A percentile compares a stretch with the other conserved stretches of the same genome.
These are phyloP conservation scores for Tragelaphus eurycerus DNA, from an alignment of 2,797 vertebrate species.

Conservation along the genomic window DNA sequence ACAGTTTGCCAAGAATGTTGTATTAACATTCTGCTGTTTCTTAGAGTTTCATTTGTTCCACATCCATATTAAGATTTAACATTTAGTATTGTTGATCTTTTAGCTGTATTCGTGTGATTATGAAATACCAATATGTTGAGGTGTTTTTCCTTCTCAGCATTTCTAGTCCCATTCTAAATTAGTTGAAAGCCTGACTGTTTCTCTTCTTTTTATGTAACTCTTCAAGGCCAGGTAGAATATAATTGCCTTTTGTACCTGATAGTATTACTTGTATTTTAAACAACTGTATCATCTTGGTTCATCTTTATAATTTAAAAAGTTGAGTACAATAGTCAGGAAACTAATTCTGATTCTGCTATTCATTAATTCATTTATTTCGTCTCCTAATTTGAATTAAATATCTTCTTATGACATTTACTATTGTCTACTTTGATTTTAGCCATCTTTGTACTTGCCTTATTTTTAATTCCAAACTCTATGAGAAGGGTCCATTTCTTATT, in stretches of 20 bases:
- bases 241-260: neutral
- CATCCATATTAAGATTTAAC: neutral
- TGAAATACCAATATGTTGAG: neutral
- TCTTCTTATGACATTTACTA: neutral
- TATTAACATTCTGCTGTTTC: neutral
- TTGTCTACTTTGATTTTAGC: neutral
- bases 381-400: neutral
- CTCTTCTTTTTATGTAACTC: neutral
- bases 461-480: neutral
- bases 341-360: neutral
- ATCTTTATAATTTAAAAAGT: neutral
- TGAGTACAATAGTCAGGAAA: neutral
- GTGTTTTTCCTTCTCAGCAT: neutral
- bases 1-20: neutral
- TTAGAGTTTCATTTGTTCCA: neutral
- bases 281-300: neutral
- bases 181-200: neutral
- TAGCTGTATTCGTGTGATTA: neutral
- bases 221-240: neutral
- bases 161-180: neutral
- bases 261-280: slow-evolving; percentile 24
- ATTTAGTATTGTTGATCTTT: neutral
- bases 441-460: neutral
- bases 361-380: neutral
- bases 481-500: neutral